Conservation (phyloP, 2,888 invertebrate species). For the Clivina fossor region DNA sequence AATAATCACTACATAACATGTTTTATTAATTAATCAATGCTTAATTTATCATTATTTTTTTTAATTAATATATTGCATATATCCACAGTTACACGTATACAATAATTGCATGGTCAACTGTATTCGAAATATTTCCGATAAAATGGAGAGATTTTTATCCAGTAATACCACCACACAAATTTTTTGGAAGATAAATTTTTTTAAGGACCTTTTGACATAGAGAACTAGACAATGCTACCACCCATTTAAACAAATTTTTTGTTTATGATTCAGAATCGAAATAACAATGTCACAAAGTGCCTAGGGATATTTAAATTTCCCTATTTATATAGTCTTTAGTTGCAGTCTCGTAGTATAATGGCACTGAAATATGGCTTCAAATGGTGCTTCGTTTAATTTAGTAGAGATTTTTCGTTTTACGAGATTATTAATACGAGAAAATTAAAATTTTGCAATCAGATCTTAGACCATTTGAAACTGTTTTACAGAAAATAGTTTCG, state of each 20-base stretch:
- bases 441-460: too few species aligned
- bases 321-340: too few species aligned
- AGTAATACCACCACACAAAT: slow-evolving; percentile 20
- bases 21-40: slow-evolving; percentile 18
- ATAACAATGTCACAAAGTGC: slow-evolving; percentile 1
- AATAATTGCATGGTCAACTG: slow-evolving; percentile 25
- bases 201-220: slow-evolving; percentile 12
- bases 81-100: slow-evolving; percentile 34
- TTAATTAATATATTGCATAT: slow-evolving; percentile 25
- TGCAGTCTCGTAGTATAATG: too few species aligned
- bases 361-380: too few species aligned
- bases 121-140: slow-evolving; percentile 5
- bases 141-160: slow-evolving; percentile 22
- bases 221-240: slow-evolving; percentile 21
- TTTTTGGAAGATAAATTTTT: slow-evolving; percentile 24
- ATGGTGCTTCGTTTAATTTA: too few species aligned
- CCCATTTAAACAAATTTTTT: slow-evolving; percentile 5
- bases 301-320: slow-evolving; percentile 2
- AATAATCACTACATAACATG: slow-evolving; percentile 29
- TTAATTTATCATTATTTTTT: too few species aligned
- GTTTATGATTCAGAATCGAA: slow-evolving; percentile 21
- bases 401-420: too few species aligned
- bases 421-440: too few species aligned
- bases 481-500: too few species aligned
- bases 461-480: too few species aligned